Conservation (phyloP, 2,888 invertebrate species). For the Thecocarcelia acutangulata region DNA sequence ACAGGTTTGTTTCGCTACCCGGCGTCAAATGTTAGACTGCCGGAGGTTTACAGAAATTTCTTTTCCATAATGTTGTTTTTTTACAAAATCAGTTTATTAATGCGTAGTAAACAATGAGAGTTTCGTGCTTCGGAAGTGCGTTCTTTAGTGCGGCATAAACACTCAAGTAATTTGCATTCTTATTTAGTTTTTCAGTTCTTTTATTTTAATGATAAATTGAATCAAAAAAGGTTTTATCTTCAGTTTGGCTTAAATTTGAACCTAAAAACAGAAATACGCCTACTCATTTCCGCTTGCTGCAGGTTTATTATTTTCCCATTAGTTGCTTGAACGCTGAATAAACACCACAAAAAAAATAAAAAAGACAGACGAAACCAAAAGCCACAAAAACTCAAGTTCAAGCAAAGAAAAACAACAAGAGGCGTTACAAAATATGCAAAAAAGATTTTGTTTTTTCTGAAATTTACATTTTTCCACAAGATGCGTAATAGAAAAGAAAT, state of each 20-base stretch:
- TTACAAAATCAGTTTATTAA: conserved; percentile 38
- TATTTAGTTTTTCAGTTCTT: conserved; percentile 8
- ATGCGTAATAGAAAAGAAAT: conserved; percentile 63
- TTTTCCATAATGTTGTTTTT: conserved; percentile 3
- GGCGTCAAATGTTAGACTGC: too few relatives aligned
- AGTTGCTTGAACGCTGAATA: conserved; percentile 36
- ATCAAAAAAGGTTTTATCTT: conserved; percentile 55
- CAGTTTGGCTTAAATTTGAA: conserved; percentile 55
- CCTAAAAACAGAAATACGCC: conserved; percentile 57
- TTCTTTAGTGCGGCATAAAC: conserved; percentile 32
- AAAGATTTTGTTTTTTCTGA: conserved; percentile 43
- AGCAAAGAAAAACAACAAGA: conserved; percentile 41
- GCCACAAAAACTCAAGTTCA: conserved; percentile 19
- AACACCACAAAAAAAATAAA: not conserved
- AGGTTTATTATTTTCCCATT: conserved; percentile 70
- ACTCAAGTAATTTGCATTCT: conserved; percentile 61
- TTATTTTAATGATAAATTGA: conserved; percentile 60
- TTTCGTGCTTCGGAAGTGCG: conserved; percentile 50
- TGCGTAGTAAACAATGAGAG: conserved; percentile 56
- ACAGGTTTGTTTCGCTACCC: too few relatives aligned
- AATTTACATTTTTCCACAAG: conserved; percentile 62
- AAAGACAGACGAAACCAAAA: conserved; percentile 17
- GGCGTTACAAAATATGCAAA: conserved; percentile 69
- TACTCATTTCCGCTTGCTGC: conserved; percentile 67
- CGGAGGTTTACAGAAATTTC: conserved; percentile 20